Evolutionary conservation across 2,888 invertebrate genomes (phyloP), one percentile per base, ranked within the genome.

Genomic region (Lepetodrilus schrolli): DNA sequence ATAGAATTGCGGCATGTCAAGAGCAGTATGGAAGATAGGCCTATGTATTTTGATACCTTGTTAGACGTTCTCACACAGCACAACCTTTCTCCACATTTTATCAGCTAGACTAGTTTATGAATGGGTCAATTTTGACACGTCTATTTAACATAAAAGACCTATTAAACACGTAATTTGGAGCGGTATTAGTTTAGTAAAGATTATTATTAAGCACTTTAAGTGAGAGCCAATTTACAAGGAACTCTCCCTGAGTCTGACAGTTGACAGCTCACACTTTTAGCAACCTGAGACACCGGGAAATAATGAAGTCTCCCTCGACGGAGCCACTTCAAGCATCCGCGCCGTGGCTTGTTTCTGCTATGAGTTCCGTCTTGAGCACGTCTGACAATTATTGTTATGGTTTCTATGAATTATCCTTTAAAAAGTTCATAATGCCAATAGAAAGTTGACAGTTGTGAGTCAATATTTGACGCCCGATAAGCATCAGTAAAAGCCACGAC

Each of bases 181-280:
- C 17, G 26, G 34, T 17, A 58, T 58, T 58, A 34, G 58, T 58
- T 58, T 58, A 30, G 58, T 34, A 58, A 30, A 58, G 58, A 58
- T 58, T 58, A 58, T 58, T 58, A 58, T 58, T 58, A 58, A 58
- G 34, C 58, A 58, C 58, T 58, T 34, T 30, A 58, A 23, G 10
- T 26, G 23, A 58, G 30, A 58, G 58, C 58, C 58, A 58, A 58
- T 58, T 58, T 58, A 34, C 30, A 58, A 30, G 30, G 58, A 58
- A 58, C 58, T 58, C 30, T 58, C 30, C 30, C 58, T 30, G 21
- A 23, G 26, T 20, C 20, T 26, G 51, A 13, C 26, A 26, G 51
- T 3, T 58, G 58, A 30, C 58, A 58, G 58, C 58, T 58, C 26
- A 30, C 58, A 58, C 58, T 58, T 58, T 58, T 58, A 58, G 58